phyloP scores from a whole-genome alignment of 2,888 invertebrate genomes.

The Erynnis tages region DNA sequence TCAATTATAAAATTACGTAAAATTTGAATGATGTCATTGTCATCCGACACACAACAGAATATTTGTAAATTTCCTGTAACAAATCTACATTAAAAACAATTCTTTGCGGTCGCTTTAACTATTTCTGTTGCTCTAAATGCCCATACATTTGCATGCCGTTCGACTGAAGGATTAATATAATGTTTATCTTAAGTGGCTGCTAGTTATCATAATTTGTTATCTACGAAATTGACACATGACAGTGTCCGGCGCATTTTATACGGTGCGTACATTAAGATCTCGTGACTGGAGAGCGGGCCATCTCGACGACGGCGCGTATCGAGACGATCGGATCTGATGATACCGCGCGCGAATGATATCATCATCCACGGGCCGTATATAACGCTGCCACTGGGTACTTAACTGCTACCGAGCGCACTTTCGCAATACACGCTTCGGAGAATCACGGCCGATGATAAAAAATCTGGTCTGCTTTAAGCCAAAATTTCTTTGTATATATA shows the following conservation, averaged over 20 bases:
- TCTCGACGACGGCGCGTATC: slow-evolving; percentile 36
- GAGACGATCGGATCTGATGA: slow-evolving; percentile 58
- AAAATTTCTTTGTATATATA: slow-evolving; percentile 5
- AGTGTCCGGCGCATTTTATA: slow-evolving; percentile 55
- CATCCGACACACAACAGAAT: no score
- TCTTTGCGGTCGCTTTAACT: slow-evolving; percentile 7
- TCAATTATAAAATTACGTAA: no score
- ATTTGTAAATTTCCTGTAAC: slow-evolving; percentile 13
- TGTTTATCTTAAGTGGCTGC: slow-evolving; percentile 33
- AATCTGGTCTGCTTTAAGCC: slow-evolving; percentile 10
- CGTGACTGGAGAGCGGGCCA: slow-evolving; percentile 39
- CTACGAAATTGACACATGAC: slow-evolving; percentile 59
- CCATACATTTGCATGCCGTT: slow-evolving; percentile 22
- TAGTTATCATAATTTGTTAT: slow-evolving; percentile 47
- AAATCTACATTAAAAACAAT: slow-evolving; percentile 1
- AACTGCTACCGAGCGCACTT: slow-evolving; percentile 27
- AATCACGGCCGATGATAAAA: slow-evolving; percentile 23
- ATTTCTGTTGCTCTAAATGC: slow-evolving; percentile 11
- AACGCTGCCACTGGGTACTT: slow-evolving; percentile 31
- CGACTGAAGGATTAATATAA: slow-evolving; percentile 26
- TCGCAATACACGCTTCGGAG: slow-evolving; percentile 23
- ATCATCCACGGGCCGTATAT: slow-evolving; percentile 46
- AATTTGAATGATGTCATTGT: no score
- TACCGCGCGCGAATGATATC: slow-evolving; percentile 54
- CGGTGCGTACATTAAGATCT: slow-evolving; percentile 55